Evolutionary conservation across 2,797 vertebrate genomes (phyloP).

Genomic region (Poecilia picta): DNA sequence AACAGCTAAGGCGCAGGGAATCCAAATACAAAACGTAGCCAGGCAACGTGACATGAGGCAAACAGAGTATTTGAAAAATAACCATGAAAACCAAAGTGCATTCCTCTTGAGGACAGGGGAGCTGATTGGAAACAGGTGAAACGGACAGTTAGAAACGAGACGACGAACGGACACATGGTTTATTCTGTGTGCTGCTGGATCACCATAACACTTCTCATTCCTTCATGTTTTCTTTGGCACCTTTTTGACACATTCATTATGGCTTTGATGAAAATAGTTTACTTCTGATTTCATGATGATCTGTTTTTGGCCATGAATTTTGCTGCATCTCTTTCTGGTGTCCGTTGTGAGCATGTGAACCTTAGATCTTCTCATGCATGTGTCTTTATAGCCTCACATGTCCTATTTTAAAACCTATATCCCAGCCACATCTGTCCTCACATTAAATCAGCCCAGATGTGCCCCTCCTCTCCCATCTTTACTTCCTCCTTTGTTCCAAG

Average conservation of each 20-base stretch:
- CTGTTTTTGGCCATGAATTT: background rate
- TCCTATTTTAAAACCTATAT: constrained; percentile 47
- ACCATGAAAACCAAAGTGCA: background rate
- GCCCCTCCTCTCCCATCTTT: constrained; percentile 39
- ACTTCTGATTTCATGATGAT: background rate
- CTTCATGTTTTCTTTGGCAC: background rate
- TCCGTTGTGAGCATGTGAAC: background rate
- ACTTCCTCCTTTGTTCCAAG: constrained; percentile 33
- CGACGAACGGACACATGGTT: background rate
- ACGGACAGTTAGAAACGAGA: background rate
- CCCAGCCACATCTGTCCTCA: constrained; percentile 32
- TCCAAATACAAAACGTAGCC: background rate
- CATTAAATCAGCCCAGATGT: constrained; percentile 32
- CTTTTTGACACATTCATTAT: background rate
- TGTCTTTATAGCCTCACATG: constrained; percentile 49
- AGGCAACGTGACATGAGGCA: background rate
- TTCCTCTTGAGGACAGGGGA: background rate
- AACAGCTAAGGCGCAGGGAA: background rate
- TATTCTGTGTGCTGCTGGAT: background rate
- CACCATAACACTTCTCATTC: background rate
- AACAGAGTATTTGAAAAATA: background rate
- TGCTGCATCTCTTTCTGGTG: background rate
- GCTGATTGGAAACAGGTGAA: background rate
- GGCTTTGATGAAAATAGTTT: background rate
- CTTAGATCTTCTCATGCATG: constrained; percentile 13